Base-by-base conservation (phyloP, 2,888 invertebrate genomes). In the Philaethria dido region DNA sequence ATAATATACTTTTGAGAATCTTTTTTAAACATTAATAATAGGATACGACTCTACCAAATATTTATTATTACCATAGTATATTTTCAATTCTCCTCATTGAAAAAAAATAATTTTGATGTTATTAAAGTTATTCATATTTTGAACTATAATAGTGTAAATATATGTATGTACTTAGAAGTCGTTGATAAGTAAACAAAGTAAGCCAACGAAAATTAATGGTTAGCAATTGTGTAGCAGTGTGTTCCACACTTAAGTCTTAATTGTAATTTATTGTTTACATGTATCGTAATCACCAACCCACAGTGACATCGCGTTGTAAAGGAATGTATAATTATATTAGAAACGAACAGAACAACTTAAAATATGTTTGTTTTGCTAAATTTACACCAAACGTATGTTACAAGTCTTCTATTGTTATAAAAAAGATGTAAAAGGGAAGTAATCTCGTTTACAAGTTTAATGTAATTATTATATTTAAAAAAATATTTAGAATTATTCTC, bases 211-310 rank as follows among this genome's bases (percentile, higher is more conserved):
- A 59, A 60, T 60, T 11, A 60, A 60, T 60, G 45, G 14, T n/a
- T 25, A 29, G 45, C 45, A 33, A 25, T 45, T 45, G 45, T 45
- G 44, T 22, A 29, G 33, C 29, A 60, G 44, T 29, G 45, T 60
- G 45, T 47, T 60, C 60, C 44, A 45, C 29, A 60, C 44, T 47
- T 33, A 18, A 14, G n/a, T 33, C 33, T 47, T 60, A 47, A 60
- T 60, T 60, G 60, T 60, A 60, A 60, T 60, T 45, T 60, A 60
- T 60, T 60, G 60, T 45, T 25, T 60, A 60, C 60, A 60, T 33
- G 60, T 45, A 60, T 60, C 29, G 29, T 44, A 60, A 60, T 45
- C 60, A 39, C 22, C 39, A 29, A 18, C 45, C 45, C 45, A 29
- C 44, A 60, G 60, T 45, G 25, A 60, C 18, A 18, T 45, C 18